These are phyloP conservation scores for Malacoraja senta DNA, from an alignment of 2,797 vertebrate species.

Conservation along the genomic window DNA sequence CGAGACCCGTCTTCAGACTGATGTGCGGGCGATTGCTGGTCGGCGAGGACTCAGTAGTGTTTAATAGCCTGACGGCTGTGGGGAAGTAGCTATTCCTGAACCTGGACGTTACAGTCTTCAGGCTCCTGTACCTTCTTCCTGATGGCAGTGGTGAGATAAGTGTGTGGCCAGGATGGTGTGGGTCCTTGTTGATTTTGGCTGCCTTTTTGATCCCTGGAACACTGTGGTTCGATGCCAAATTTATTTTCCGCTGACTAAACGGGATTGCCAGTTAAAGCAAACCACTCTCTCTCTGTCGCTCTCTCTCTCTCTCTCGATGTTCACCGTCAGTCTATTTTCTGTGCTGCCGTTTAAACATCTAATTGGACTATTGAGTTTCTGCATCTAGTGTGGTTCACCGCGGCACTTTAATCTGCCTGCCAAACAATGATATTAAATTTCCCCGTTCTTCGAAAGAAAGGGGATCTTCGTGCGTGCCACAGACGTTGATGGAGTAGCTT, in stretches of 20 bases:
- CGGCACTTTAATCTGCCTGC: slow-evolving; percentile 13
- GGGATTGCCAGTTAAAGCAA: neutral
- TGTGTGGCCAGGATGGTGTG: too few species aligned
- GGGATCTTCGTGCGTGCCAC: neutral
- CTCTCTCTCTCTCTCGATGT: neutral
- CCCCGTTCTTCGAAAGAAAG: neutral
- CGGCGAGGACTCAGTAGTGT: too few species aligned
- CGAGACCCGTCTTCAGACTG: too few species aligned
- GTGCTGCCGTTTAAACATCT: neutral
- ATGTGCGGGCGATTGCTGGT: too few species aligned
- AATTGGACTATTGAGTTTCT: slow-evolving; percentile 25
- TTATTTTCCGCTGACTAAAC: neutral
- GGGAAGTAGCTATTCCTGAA: too few species aligned
- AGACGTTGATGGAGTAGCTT: neutral
- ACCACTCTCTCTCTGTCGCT: too few species aligned
- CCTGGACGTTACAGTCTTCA: too few species aligned
- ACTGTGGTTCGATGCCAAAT: neutral
- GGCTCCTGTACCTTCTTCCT: too few species aligned
- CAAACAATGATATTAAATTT: slow-evolving; percentile 25
- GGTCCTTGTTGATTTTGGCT: too few species aligned
- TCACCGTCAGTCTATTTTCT: neutral
- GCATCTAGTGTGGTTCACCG: neutral
- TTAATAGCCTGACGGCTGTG: too few species aligned
- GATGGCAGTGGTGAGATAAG: too few species aligned
- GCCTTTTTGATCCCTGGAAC: too few species aligned